phyloP scores from a whole-genome alignment of 2,888 invertebrate genomes.

The Clivina fossor region DNA sequence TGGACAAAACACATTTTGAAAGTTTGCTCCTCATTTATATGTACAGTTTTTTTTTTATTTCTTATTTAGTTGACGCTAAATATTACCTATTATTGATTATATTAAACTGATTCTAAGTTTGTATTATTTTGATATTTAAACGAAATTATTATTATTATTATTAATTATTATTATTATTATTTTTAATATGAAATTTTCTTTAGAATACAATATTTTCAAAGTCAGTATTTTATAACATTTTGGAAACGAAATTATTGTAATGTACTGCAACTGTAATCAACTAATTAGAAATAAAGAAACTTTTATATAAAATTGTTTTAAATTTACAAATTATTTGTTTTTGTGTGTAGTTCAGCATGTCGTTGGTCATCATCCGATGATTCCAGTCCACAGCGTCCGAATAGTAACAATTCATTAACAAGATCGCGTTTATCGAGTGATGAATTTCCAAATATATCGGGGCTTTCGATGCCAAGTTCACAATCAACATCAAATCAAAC shows the following conservation, averaged over 20 bases:
- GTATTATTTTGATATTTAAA: too few relatives aligned
- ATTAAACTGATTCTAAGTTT: too few relatives aligned
- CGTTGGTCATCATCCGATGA: slow-evolving; percentile 21
- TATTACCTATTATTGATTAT: too few relatives aligned
- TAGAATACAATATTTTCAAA: too few relatives aligned
- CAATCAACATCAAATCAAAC: neutral
- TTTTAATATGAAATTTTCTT: neutral
- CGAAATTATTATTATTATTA: too few relatives aligned
- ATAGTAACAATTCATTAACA: neutral
- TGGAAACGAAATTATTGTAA: too few relatives aligned
- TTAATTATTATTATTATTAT: neutral
- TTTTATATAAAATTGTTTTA: neutral
- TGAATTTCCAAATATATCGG: neutral
- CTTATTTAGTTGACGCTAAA: too few relatives aligned
- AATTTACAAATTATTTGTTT: neutral
- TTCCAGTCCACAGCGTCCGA: slow-evolving; percentile 5
- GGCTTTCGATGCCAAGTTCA: neutral
- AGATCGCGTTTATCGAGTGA: neutral
- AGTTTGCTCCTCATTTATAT: too few relatives aligned
- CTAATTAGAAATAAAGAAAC: neutral
- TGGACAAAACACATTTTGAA: too few relatives aligned
- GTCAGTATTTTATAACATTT: too few relatives aligned
- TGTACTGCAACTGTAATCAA: too few relatives aligned
- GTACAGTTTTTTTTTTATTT: too few relatives aligned
- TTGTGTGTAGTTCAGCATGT: slow-evolving; percentile 2